A percentile compares a stretch with the other conserved stretches of the same genome.
These are phyloP conservation scores for Hemaris fuciformis DNA, from an alignment of 2,888 invertebrate species.

Conservation along the genomic window DNA sequence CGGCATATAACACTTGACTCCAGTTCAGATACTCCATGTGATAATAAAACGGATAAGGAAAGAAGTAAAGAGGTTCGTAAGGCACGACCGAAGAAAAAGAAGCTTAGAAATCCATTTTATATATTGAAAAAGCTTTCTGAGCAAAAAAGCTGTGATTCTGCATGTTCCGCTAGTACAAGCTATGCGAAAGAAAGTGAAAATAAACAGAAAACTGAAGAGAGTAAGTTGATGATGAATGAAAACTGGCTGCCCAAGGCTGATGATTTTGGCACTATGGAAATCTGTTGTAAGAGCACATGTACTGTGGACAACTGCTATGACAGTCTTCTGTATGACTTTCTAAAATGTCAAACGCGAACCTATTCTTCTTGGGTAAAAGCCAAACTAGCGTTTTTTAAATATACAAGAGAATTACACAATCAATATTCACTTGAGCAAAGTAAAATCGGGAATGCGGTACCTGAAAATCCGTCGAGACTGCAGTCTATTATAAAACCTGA, in stretches of 20 bases:
- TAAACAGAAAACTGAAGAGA: neutral
- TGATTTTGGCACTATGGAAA: constrained; percentile 63
- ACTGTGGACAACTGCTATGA: constrained; percentile 43
- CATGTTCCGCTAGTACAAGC: constrained; percentile 7
- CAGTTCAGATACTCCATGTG: constrained; percentile 61
- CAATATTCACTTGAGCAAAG: constrained; percentile 36
- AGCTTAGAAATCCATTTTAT: constrained; percentile 64
- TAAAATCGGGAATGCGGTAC: constrained; percentile 18
- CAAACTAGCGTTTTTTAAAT: constrained; percentile 56
- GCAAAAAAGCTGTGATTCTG: constrained; percentile 14
- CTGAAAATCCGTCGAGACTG: constrained; percentile 30
- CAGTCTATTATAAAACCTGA: constrained; percentile 51
- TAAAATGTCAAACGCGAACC: constrained; percentile 40
- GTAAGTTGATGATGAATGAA: constrained; percentile 18
- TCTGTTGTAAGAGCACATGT: constrained; percentile 35
- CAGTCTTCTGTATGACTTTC: constrained; percentile 52
- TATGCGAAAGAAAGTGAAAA: constrained; percentile 6
- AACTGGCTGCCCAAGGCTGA: constrained; percentile 55
- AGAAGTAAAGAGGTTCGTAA: neutral
- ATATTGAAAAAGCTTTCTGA: constrained; percentile 55
- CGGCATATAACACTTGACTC: constrained; percentile 54
- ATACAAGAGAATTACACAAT: constrained; percentile 46
- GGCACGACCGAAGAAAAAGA: constrained; percentile 39
- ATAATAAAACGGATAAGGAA: constrained; percentile 38
- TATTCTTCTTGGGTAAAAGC: constrained; percentile 60